A percentile compares a stretch with the other conserved stretches of the same genome.
Evolutionary conservation across 2,888 invertebrate genomes (phyloP).

Genomic region (Rapana venosa): DNA sequence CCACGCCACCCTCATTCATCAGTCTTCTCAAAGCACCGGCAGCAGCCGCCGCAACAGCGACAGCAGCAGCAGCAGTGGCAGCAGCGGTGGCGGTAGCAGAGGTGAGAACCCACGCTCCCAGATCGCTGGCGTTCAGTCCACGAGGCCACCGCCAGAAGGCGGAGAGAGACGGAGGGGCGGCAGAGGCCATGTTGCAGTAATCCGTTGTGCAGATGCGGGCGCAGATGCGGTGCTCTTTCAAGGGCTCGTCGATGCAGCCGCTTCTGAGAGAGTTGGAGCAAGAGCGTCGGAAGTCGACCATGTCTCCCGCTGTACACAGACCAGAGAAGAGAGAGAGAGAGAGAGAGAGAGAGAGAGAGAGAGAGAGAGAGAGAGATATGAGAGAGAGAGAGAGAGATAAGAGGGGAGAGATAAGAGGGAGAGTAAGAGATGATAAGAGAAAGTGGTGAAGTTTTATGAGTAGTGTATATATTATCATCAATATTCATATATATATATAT

Average conservation of each 20-base stretch:
- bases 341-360: not conserved
- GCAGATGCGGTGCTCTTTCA: slow-evolving; percentile 41
- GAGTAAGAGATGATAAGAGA: too few species aligned
- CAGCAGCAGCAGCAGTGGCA: not conserved
- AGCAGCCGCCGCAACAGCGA: not conserved
- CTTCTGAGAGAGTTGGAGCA: slow-evolving; percentile 39
- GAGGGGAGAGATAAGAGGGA: not conserved
- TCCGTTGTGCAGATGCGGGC: slow-evolving; percentile 49
- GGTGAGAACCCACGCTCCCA: not conserved
- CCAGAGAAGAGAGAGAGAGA: not conserved
- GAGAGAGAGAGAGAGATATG: not conserved
- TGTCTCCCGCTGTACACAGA: slow-evolving; percentile 30
- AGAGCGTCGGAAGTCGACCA: slow-evolving; percentile 40
- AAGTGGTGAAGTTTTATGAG: too few species aligned
- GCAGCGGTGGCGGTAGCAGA: not conserved
- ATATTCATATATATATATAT: too few species aligned
- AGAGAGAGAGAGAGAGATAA: too few species aligned
- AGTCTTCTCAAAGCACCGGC: not conserved
- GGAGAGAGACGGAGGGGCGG: not conserved
- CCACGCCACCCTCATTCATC: too few species aligned
- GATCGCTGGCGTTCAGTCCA: not conserved
- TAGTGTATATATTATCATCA: too few species aligned
- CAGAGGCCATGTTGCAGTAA: slow-evolving; percentile 41
- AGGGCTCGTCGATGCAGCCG: slow-evolving; percentile 38
- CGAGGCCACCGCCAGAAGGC: too few species aligned